Conservation (phyloP, 2,113 vertebrate genomes). For the Chlamydotis undulata region DNA sequence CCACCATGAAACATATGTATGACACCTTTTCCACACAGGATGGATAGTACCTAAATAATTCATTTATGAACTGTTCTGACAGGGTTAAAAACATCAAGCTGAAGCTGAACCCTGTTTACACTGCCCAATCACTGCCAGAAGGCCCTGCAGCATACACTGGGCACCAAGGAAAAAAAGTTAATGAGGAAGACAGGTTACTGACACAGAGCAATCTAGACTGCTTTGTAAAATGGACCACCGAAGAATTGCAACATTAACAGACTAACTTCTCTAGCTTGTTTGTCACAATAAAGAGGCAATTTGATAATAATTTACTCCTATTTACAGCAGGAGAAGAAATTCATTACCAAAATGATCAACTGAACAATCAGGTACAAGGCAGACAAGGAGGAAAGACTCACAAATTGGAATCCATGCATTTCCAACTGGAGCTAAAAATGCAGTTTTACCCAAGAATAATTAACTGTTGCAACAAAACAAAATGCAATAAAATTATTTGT, state of each 20-base stretch:
- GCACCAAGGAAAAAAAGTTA: background rate
- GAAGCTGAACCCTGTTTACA: background rate
- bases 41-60: background rate
- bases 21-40: background rate
- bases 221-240: background rate
- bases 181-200: background rate
- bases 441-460: constrained; percentile 4
- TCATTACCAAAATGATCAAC: background rate
- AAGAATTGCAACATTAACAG: background rate
- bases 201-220: background rate
- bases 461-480: background rate
- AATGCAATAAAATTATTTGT: background rate
- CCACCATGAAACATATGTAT: background rate
- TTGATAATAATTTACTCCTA: background rate
- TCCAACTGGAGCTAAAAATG: background rate
- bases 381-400: background rate
- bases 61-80: background rate
- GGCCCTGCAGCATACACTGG: background rate
- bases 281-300: background rate
- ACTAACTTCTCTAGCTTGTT: background rate
- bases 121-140: background rate
- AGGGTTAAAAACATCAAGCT: background rate
- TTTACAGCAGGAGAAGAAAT: background rate
- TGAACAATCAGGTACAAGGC: background rate
- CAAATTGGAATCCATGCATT: background rate